These are phyloP conservation scores for Chaetodon trifascialis DNA, from an alignment of 2,113 vertebrate species.

Conservation along the genomic window DNA sequence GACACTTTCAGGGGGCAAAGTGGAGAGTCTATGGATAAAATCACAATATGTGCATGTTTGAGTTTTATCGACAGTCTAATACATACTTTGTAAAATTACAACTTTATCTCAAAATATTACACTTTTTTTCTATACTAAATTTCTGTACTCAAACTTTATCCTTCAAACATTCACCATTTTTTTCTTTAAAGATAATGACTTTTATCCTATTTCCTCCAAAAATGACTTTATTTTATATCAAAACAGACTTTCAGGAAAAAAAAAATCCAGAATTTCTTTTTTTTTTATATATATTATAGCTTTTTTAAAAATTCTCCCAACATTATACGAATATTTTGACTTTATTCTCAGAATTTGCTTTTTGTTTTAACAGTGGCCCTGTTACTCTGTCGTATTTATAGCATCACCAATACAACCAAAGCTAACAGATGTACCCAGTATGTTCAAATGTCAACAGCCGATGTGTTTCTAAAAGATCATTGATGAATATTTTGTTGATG, in stretches of 20 bases:
- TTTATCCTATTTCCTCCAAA: background rate
- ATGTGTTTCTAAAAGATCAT: background rate
- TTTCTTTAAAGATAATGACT: too few relatives aligned
- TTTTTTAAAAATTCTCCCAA: background rate
- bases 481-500: slow-evolving; percentile 20
- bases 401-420: background rate
- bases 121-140: background rate
- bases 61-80: background rate
- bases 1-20: background rate
- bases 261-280: too few relatives aligned
- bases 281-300: background rate
- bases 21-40: background rate
- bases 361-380: background rate
- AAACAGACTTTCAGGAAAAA: too few relatives aligned
- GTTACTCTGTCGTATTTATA: background rate
- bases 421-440: background rate
- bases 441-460: background rate
- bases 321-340: background rate
- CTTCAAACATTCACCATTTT: too few relatives aligned
- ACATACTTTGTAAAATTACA: background rate
- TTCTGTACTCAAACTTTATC: too few relatives aligned
- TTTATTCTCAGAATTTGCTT: background rate
- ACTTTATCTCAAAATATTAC: too few relatives aligned
- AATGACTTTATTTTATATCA: too few relatives aligned
- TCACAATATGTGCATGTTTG: background rate